A percentile compares a stretch with the other conserved stretches of the same genome.
phyloP scores from a whole-genome alignment of 2,113 vertebrate species.

The Rattus norvegicus region GRCr8 NC_086021.1:153887501-153888000 shows the following conservation, averaged over 20 bases:
- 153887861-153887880: neutral
- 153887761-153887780: neutral
- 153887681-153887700: neutral
- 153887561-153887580: neutral
- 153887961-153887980: neutral
- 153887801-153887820: too few relatives aligned
- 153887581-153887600: neutral
- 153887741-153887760: neutral
- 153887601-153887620: neutral
- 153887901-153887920: fast-evolving
- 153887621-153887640: neutral
- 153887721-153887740: neutral
- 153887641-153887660: neutral
- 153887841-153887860: neutral
- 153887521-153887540: neutral
- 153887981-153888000: neutral
- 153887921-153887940: neutral
- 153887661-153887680: neutral
- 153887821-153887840: neutral
- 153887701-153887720: neutral
- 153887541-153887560: neutral
- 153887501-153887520: neutral
- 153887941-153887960: too few relatives aligned
- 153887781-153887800: neutral
- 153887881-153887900: neutral